These are phyloP conservation scores for Colaptes auratus DNA, from an alignment of 2,113 vertebrate genomes.

Conservation along the genomic window DNA sequence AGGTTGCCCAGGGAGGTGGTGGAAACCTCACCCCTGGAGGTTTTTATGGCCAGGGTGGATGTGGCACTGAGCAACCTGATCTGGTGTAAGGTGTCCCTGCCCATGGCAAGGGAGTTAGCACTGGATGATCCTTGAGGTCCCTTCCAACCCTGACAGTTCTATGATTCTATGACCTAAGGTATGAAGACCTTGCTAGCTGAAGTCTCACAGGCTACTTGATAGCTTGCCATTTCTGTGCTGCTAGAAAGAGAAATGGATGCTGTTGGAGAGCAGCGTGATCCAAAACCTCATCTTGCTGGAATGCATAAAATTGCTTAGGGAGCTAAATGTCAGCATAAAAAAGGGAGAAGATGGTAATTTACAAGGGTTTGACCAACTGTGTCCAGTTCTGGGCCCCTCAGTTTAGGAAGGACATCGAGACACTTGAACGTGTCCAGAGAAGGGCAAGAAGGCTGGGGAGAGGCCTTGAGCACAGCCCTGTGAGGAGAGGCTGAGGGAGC, in stretches of 20 bases:
- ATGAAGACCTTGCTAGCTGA: not conserved
- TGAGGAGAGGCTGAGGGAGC: too few species aligned
- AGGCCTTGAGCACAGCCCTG: too few species aligned
- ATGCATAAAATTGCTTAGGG: not conserved
- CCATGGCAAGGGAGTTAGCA: too few species aligned
- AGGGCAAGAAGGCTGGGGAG: too few species aligned
- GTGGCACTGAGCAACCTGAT: too few species aligned
- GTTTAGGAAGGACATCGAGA: too few species aligned
- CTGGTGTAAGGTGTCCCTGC: too few species aligned
- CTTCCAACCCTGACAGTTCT: not conserved
- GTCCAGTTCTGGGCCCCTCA: too few species aligned
- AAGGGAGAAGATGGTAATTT: not conserved
- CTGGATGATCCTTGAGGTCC: not conserved
- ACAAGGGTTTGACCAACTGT: not conserved
- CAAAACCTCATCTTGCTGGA: not conserved
- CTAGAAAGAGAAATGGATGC: not conserved
- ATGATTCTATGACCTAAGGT: not conserved
- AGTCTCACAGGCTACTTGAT: not conserved
- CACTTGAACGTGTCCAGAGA: too few species aligned
- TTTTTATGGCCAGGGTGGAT: too few species aligned
- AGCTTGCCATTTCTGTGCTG: not conserved
- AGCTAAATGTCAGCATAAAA: not conserved
- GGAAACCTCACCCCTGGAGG: too few species aligned
- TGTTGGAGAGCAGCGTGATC: not conserved
- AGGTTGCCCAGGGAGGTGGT: not conserved